Base-by-base conservation (phyloP, 1,140 invertebrate genomes). In the Mycetomoellerius zeteki region DNA sequence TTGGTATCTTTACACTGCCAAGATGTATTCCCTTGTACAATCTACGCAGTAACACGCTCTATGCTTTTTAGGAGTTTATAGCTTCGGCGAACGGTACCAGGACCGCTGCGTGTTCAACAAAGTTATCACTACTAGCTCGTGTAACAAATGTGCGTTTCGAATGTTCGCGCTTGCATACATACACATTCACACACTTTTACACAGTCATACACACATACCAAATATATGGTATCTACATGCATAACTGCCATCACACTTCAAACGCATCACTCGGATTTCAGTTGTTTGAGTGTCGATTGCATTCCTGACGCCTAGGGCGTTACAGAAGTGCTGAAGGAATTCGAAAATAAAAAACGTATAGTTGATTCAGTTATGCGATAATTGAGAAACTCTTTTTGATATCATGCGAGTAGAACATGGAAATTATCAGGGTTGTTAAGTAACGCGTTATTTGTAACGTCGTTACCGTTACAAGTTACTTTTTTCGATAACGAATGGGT, bases 91-190 rank as follows among this genome's bases (percentile, higher is more conserved):
- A 62, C 33, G 54, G 12, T 72, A 72, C 67, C 67, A 60, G 56
- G 10, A 33, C 24, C 24, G 54, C 54, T 43, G 30, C 54, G 8
- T 84, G 69, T 75, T 43, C 69, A 24, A 73, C 69, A 75, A 84
- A 84, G 69, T 84, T 84, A 82, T 82, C 52, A 33, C 78, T 58
- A 60, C 80, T 21, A 60, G 69, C 69, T 84, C 69, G 69, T 84
- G 37, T 84, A 84, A 84, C 80, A 84, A 84, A 84, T 84, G 12
- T 43, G 12, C 24, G 67, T 73, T 72, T 58, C 37, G 54, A 73
- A 50, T 75, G 54, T 75, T 73, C 52, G n/a, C 69, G 19, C 69
- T 16, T 43, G 5, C 67, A 75, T 27, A 73, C 6, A 7, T 19
- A 67, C 1, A 3, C 64, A 60, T 43, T 69, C 14, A 3, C 30